Base-by-base conservation (phyloP, 2,797 vertebrate species). In the Apogon hyalosoma region DNA sequence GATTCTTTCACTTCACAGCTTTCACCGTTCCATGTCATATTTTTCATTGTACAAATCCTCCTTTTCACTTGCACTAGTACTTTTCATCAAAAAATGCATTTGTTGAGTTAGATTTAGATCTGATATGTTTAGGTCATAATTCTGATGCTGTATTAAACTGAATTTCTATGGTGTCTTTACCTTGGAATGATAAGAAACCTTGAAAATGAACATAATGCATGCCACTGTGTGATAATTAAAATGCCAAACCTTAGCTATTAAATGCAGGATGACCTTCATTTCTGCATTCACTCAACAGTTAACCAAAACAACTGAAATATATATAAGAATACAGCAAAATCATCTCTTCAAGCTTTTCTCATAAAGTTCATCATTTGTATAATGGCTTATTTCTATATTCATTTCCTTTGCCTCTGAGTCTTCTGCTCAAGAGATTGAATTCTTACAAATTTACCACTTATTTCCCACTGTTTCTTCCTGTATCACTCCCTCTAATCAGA, bases 1-100 rank as follows among this genome's bases (percentile, higher is more conserved):
- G 57, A 75, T 70, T 84, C 69, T 78, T 64, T 83, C 77, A 75
- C 62, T 65, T 6, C 57, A 9, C 6, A 0, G 4, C 75, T 65
- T 77, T 76, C 65, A 33, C 31, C 7, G 31, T 33, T 24, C 31
- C 24, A 59, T 15, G 15, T 54, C 33, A 31, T 63, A 56, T 65
- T 48, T 57, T 76, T 85, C 11, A 16, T 45, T 45, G 13, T 52
- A 15, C 53, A 66, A 48, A 52, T 19, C 11, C 9, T 2, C 8
- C 33, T 55, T 66, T 62, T 31, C 9, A 24, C 31, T 8, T 9
- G 9, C 36, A 63, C 7, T 5, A 40, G n/a, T 4, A n/a, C 7
- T 66, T 64, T 47, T 2, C 2, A 14, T 6, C 1, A 7, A 18
- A 16, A n/a, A 10, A 13, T 36, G 10, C 11, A 50, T 0, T 2